Evolutionary conservation across 2,113 vertebrate species (phyloP).

Genomic region (Oenanthe oenanthe): DNA sequence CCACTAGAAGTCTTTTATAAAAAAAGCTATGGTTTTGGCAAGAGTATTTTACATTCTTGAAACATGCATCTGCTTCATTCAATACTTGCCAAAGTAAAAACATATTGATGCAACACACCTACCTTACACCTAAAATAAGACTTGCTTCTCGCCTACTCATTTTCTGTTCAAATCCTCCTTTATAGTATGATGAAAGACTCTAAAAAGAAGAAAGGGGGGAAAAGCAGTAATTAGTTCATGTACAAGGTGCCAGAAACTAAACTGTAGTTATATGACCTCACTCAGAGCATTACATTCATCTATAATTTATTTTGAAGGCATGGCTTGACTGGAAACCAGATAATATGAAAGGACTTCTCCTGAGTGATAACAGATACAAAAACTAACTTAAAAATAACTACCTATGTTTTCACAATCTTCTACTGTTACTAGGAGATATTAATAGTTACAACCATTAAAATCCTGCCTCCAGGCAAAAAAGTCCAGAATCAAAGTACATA

Average conservation of each 20-base stretch:
- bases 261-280: background rate
- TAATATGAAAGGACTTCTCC: background rate
- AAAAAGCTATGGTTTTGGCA: background rate
- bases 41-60: background rate
- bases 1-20: background rate
- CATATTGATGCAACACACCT: conserved; percentile 51
- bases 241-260: conserved; percentile 23
- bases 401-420: background rate
- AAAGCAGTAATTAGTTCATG: conserved; percentile 58
- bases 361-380: background rate
- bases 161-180: conserved; percentile 95
- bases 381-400: background rate
- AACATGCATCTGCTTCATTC: background rate
- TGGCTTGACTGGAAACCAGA: background rate
- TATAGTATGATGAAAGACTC: conserved; percentile 89
- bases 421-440: background rate
- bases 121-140: conserved; percentile 94
- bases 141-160: conserved; percentile 93
- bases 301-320: conserved; percentile 12
- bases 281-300: background rate
- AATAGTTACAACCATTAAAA: background rate
- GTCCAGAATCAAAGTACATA: background rate
- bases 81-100: conserved; percentile 43
- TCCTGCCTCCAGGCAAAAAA: background rate
- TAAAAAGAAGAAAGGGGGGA: conserved; percentile 56